Evolutionary conservation across 2,113 vertebrate genomes (phyloP).

Genomic region (Ciconia maguari): DNA sequence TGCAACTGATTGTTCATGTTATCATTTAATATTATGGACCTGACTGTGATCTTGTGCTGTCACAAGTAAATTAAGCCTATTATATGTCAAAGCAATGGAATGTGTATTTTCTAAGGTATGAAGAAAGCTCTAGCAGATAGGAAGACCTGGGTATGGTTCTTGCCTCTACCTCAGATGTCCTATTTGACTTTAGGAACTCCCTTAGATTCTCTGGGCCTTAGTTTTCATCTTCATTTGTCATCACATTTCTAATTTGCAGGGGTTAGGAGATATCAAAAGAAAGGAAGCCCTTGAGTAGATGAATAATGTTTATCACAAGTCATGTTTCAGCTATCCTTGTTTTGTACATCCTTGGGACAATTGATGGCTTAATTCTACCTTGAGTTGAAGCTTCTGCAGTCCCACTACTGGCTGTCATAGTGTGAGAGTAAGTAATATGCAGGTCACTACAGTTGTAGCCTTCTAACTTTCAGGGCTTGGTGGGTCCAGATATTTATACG

Average conservation of each 20-base stretch:
- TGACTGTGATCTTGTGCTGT: neutral
- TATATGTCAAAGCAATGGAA: neutral
- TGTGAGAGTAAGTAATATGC: neutral
- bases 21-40: neutral
- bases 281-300: neutral
- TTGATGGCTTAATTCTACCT: neutral
- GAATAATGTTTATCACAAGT: neutral
- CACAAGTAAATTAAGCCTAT: neutral
- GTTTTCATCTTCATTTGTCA: neutral
- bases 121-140: neutral
- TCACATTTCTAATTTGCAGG: neutral
- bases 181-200: neutral
- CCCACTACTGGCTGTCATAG: neutral
- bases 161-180: neutral
- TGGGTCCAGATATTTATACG: neutral
- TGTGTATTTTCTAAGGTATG: neutral
- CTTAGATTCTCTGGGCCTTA: neutral
- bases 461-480: neutral
- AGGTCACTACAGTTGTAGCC: neutral
- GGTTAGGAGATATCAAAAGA: neutral
- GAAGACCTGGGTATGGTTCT: neutral
- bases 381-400: neutral
- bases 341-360: neutral
- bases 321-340: neutral
- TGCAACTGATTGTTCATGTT: neutral